A percentile compares a stretch with the other conserved stretches of the same genome.
Conservation (phyloP, 2,797 vertebrate species). For the Chaetophractus vellerosus region DNA sequence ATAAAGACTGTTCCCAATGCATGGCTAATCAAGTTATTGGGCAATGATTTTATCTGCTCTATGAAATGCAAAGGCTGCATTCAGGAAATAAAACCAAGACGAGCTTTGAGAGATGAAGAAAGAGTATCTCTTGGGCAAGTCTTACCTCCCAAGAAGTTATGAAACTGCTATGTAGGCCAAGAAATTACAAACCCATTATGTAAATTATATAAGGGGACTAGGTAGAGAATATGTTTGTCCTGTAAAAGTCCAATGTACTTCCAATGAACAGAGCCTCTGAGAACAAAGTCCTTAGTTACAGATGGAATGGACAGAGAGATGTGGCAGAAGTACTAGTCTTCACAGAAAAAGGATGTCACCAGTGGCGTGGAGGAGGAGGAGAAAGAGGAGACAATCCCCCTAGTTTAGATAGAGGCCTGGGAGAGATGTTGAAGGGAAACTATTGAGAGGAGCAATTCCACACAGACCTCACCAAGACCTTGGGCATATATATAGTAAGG, state of each 20-base stretch:
- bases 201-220: slow-evolving; percentile 11
- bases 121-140: background rate
- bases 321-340: slow-evolving; percentile 15
- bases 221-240: background rate
- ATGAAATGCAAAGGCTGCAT: slow-evolving; percentile 45
- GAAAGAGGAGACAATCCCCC: background rate
- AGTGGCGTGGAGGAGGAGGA: background rate
- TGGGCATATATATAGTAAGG: background rate
- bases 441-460: background rate
- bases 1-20: background rate
- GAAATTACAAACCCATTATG: slow-evolving; percentile 30
- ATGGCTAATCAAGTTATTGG: background rate
- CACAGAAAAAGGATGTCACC: background rate
- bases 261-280: slow-evolving; percentile 5
- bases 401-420: background rate
- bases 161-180: slow-evolving; percentile 2
- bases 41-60: background rate
- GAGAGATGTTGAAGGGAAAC: accelerated
- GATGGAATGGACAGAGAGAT: background rate
- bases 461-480: background rate
- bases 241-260: background rate
- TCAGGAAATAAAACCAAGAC: slow-evolving; percentile 46
- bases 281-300: slow-evolving; percentile 18
- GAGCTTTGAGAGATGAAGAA: background rate
- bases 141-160: slow-evolving; percentile 38